Evolutionary conservation across 2,888 invertebrate species (phyloP), one percentile per base, ranked within the genome.

Genomic region (Drosophila mimetica): DNA sequence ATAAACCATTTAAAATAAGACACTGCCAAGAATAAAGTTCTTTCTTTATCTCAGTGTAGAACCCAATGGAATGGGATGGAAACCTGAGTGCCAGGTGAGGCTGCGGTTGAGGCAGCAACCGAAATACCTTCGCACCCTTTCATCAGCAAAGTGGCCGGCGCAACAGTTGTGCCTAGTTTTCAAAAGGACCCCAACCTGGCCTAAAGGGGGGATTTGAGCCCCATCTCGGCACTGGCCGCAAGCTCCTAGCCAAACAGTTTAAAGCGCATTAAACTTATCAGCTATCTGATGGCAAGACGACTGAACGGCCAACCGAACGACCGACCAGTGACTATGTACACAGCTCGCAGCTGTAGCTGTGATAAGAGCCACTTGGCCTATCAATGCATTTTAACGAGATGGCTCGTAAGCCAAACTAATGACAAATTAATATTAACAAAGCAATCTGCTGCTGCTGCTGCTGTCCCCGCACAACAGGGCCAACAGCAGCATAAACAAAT

Each of bases 391-490:
- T 87, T 82, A 86, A 79, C 86, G 86, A 87, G 79, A 59, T 54
- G 69, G 67, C 79, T 79, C 64, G 76, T 85, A 78, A 82, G 82
- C 79, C 54, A 79, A 77, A 76, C 86, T 83, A 85, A 85, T 85
- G 88, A 75, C 80, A 85, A 85, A 88, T 85, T 85, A 84, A 84
- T 84, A 88, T 88, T 86, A 85, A 85, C 86, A 86, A 86, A 86
- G 88, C 86, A 88, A 84, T 82, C 83, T 79, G 70, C 30, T 59
- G 53, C 18, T 39, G 44, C 39, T 16, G 8, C 36, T 44, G 34
- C 51, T 36, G 52, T 53, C 39, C 59, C 70, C 28, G 52, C 39
- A 13, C 69, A 76, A 55, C 72, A 78, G 74, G 63, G 70, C 50
- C 67, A 71, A 66, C 63, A 69, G 61, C 65, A 69, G 66, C 51